Evolutionary conservation across 2,797 vertebrate species (phyloP).

Genomic region (Phrynocephalus forsythii): DNA sequence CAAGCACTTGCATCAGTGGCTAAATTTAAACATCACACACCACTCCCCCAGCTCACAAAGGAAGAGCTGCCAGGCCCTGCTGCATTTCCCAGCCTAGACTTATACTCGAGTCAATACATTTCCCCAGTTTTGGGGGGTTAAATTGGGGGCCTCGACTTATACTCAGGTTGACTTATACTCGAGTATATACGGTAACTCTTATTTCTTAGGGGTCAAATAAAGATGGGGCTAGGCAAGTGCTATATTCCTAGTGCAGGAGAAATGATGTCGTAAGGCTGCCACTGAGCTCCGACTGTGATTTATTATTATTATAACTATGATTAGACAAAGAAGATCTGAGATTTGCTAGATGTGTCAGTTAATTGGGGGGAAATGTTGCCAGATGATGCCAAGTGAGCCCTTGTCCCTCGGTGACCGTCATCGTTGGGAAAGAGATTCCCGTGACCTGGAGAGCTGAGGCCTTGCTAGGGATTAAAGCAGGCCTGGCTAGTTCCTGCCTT

Average conservation of each 20-base stretch:
- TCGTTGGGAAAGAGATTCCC: background rate
- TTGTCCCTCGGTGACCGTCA: background rate
- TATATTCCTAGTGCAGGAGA: background rate
- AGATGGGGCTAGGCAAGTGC: background rate
- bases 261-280: background rate
- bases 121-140: no score
- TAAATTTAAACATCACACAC: no score
- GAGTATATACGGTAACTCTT: background rate
- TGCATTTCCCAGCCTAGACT: no score
- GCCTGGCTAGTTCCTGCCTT: background rate
- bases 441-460: no score
- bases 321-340: background rate
- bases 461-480: background rate
- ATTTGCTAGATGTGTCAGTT: background rate
- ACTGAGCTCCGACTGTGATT: background rate
- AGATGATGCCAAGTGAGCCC: background rate
- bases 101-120: no score
- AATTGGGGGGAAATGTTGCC: background rate
- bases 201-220: background rate
- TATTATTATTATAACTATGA: background rate
- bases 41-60: no score
- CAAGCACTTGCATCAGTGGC: no score
- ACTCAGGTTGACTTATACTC: no score
- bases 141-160: no score
- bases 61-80: no score